Conservation (phyloP, 2,113 vertebrate genomes). For the Bagarius yarrelli region DNA sequence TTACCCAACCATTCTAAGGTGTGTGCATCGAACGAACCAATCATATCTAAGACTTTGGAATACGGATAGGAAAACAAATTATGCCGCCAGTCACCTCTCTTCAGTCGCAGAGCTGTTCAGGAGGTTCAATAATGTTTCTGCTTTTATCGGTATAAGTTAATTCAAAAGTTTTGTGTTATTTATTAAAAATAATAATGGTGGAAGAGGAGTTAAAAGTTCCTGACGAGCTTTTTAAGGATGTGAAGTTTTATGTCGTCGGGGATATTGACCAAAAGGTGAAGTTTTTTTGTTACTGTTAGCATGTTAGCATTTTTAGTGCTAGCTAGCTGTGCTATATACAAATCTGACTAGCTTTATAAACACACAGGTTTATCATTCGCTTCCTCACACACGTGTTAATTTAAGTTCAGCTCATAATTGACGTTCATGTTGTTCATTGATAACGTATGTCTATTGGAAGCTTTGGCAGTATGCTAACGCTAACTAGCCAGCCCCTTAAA, state of each 20-base stretch:
- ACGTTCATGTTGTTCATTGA: background rate
- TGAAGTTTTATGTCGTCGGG: constrained; percentile 95
- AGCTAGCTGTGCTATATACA: constrained; percentile 48
- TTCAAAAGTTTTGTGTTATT: constrained; percentile 11
- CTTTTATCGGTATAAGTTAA: constrained; percentile 20
- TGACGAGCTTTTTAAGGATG: constrained; percentile 90
- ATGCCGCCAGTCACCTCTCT: constrained; percentile 14
- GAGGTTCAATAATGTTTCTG: constrained; percentile 27
- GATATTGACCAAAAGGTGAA: constrained; percentile 93
- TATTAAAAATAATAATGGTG: constrained; percentile 63
- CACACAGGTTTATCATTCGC: too few species aligned
- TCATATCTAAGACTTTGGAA: background rate
- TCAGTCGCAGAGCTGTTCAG: background rate
- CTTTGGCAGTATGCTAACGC: background rate
- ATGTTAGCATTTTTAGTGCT: constrained; percentile 51
- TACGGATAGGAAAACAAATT: constrained; percentile 12
- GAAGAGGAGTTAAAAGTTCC: constrained; percentile 79
- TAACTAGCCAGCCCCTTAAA: constrained; percentile 31
- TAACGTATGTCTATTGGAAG: background rate
- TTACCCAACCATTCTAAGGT: background rate
- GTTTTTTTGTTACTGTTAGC: constrained; percentile 25
- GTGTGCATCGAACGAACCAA: background rate
- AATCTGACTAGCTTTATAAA: background rate
- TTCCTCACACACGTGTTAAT: background rate
- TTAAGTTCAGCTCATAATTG: background rate